Evolutionary conservation across 2,113 vertebrate genomes (phyloP), one percentile per base, ranked within the genome.

Genomic region (Puntigrus tetrazona): DNA sequence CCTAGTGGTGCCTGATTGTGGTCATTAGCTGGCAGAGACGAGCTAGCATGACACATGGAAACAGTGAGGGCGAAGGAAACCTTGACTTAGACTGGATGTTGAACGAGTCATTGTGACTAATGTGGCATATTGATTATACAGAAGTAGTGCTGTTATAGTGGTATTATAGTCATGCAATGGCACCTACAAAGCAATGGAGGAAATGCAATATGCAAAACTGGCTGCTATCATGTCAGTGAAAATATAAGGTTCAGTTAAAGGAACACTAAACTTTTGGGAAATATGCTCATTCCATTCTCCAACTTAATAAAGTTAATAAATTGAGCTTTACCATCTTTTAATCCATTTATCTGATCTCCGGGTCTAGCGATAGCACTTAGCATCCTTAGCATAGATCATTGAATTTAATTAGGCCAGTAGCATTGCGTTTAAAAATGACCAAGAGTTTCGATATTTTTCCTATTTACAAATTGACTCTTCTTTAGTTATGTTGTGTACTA

Each of bases 1-100:
- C 74, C 91, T 2, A 77, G 90, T 92, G 91, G 92, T 80, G n/a
- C 87, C 78, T 25, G 10, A 38, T 57, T 3, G 9, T n/a, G 55
- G 22, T 7, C 4, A 11, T 36, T 36, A 13, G 11, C 52, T 78
- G 75, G 75, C 50, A 59, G 75, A 59, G 0, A 22, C 16, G 20
- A 38, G 50, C 52, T 25, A 36, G 52, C 34, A 59, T 59, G 57
- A 65, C 57, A 45, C 38, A 63, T 79, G 77, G 77, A 79, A 65
- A 67, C 27, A 43, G 29, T 47, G 78, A 65, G 61, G 16, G 3
- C n/a, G 27, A 47, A 65, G 38, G 41, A 80, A 80, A 34, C 41
- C 59, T 47, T 80, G 59, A 47, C 38, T 67, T 80, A 29, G 55
- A 43, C 55, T 63, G 2, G 34, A 47, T 80, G 59, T 65, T 27